A percentile compares a stretch with the other conserved stretches of the same genome.
These are phyloP conservation scores for Meiosimyza platycephala DNA, from an alignment of 2,888 invertebrate species.

Conservation along the genomic window DNA sequence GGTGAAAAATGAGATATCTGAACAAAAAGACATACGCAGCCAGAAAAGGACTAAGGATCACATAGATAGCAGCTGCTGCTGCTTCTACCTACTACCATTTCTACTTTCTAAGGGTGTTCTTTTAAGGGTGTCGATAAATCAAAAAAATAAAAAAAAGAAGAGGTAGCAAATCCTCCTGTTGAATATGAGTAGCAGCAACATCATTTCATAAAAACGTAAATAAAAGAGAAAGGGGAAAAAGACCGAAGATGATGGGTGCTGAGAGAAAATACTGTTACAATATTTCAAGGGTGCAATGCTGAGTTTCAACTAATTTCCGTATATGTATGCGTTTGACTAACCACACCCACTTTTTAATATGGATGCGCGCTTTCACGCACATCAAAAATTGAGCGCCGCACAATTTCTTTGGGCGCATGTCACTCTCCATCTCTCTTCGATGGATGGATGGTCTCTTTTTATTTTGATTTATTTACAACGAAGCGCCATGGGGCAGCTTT, in stretches of 20 bases:
- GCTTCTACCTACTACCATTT: slow-evolving; percentile 20
- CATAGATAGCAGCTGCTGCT: slow-evolving; percentile 22
- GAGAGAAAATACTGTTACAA: slow-evolving; percentile 13
- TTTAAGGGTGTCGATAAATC: slow-evolving; percentile 3
- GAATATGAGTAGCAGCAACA: slow-evolving; percentile 1
- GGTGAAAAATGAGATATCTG: not conserved
- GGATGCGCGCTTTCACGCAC: slow-evolving; percentile 50
- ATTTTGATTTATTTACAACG: not conserved
- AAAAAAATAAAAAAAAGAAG: slow-evolving; percentile 1
- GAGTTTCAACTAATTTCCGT: not conserved
- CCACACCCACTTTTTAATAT: slow-evolving; percentile 59
- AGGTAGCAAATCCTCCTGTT: slow-evolving; percentile 26
- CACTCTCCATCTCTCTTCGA: not conserved
- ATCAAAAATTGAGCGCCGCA: slow-evolving; percentile 2
- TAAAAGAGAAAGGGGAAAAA: not conserved
- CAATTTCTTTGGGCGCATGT: slow-evolving; percentile 21
- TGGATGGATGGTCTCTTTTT: not conserved
- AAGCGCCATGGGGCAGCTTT: too few relatives aligned
- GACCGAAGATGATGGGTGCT: not conserved
- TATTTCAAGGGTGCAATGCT: slow-evolving; percentile 23
- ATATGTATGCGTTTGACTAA: slow-evolving; percentile 31
- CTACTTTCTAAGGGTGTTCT: not conserved
- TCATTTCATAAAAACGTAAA: too few relatives aligned
- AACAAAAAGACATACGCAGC: slow-evolving; percentile 1
- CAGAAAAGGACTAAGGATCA: not conserved